Evolutionary conservation across 2,888 invertebrate species (phyloP).

Genomic region (Parthenolecanium corni): DNA sequence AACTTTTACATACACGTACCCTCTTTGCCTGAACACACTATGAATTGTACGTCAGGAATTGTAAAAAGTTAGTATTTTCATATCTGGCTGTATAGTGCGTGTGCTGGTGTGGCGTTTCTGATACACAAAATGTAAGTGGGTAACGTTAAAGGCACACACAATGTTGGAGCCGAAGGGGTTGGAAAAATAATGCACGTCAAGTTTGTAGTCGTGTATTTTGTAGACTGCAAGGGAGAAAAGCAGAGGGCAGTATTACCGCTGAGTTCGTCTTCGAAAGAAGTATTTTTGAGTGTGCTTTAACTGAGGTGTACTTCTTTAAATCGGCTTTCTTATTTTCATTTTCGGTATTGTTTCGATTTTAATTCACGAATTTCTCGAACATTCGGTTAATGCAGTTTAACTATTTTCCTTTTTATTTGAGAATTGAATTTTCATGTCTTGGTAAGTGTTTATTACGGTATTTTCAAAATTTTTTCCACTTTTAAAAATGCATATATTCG

Average conservation of each 20-base stretch:
- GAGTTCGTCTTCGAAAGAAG: neutral
- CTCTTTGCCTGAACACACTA: neutral
- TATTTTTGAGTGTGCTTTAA: neutral
- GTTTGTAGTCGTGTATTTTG: neutral
- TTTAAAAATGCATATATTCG: no score
- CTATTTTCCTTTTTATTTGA: no score
- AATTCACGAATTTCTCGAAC: no score
- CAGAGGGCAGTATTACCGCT: neutral
- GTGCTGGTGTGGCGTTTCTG: neutral
- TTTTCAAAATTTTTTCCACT: no score
- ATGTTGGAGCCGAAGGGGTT: neutral
- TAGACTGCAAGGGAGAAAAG: neutral
- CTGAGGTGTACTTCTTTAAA: neutral
- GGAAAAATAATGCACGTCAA: slow-evolving; percentile 1
- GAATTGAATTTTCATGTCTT: no score
- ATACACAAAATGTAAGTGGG: no score
- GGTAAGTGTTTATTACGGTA: no score
- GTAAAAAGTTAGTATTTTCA: slow-evolving; percentile 14
- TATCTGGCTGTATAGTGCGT: no score
- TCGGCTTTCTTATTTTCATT: neutral
- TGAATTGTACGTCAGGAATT: neutral
- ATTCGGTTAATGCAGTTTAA: no score
- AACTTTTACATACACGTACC: neutral
- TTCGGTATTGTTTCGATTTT: neutral
- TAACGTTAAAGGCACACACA: no score